A percentile compares a stretch with the other conserved stretches of the same genome.
Evolutionary conservation across 1,140 invertebrate species (phyloP).

Genomic region (Drosophila melanica): DNA sequence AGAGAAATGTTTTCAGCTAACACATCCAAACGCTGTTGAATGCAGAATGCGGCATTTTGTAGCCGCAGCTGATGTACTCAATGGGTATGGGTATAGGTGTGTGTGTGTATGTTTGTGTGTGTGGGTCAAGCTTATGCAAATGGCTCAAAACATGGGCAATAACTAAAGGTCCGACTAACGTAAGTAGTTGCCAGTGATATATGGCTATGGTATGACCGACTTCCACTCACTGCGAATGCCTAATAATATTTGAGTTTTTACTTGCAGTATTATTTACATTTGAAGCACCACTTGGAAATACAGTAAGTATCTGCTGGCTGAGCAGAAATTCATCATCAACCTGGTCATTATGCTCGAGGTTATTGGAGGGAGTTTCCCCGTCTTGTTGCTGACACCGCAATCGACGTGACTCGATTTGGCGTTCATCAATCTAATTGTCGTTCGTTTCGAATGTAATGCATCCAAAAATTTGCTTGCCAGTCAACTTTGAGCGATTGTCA

Average conservation of each 20-base stretch:
- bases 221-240: too few relatives aligned
- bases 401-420: slow-evolving; percentile 6
- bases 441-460: slow-evolving; percentile 20
- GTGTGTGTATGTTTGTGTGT: not conserved
- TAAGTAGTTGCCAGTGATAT: too few relatives aligned
- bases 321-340: slow-evolving; percentile 6
- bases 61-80: not conserved
- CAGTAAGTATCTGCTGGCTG: slow-evolving; percentile 7
- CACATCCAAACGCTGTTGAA: not conserved
- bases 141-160: not conserved
- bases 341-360: slow-evolving; percentile 1
- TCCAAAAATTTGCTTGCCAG: slow-evolving; percentile 42
- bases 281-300: not conserved
- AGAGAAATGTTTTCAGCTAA: too few relatives aligned
- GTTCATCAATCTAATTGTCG: slow-evolving; percentile 55
- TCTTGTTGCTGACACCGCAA: slow-evolving; percentile 13
- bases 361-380: not conserved
- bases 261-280: not conserved
- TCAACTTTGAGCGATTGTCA: slow-evolving; percentile 43
- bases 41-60: slow-evolving; percentile 3
- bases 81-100: not conserved
- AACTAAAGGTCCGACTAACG: not conserved
- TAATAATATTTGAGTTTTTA: too few relatives aligned
- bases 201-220: too few relatives aligned
- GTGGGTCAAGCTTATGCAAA: slow-evolving; percentile 38